Conservation (phyloP, 2,797 vertebrate species). For the Crocidura indochinensis region DNA sequence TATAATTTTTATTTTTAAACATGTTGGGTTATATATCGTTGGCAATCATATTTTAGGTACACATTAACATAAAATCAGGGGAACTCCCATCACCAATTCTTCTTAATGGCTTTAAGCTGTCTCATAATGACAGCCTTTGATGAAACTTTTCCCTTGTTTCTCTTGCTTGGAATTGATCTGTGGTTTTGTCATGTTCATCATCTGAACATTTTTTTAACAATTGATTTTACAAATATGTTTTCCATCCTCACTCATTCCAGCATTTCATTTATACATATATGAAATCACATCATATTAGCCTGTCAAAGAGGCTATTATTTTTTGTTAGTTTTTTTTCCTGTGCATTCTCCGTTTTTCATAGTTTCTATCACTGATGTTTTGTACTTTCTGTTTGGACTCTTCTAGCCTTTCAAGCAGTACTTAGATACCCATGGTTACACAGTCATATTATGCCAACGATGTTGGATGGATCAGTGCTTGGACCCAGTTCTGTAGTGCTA, state of each 20-base stretch:
- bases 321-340: neutral
- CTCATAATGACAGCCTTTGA: neutral
- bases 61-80: no score
- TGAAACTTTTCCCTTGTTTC: conserved; percentile 19
- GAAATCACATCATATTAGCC: neutral
- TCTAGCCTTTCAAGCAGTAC: no score
- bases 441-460: no score
- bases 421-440: no score
- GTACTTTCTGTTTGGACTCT: no score
- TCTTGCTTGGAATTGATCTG: conserved; percentile 21
- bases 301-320: neutral
- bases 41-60: no score
- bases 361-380: neutral
- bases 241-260: neutral
- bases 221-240: conserved; percentile 31
- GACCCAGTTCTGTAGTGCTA: no score
- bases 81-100: no score
- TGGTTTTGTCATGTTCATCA: conserved; percentile 38
- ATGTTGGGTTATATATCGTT: no score
- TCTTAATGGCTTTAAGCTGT: conserved; percentile 39
- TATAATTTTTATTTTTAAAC: no score
- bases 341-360: neutral
- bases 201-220: neutral
- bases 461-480: neutral
- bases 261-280: neutral